Base-by-base conservation (phyloP, 2,888 invertebrate species). In the Ctena decussata region DNA sequence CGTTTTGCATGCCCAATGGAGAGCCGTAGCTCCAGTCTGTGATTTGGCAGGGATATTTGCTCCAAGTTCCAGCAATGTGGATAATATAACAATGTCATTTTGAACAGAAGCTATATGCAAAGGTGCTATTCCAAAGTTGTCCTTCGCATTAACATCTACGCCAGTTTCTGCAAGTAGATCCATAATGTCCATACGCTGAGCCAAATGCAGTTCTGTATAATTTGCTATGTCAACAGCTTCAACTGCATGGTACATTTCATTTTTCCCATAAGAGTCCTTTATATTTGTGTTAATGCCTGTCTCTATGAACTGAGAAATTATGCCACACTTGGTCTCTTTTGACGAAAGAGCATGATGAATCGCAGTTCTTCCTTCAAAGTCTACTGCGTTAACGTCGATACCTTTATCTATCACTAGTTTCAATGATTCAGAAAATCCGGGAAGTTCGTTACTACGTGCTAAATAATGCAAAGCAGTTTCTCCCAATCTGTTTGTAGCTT, bases 331-430 rank as follows among this genome's bases (percentile, higher is more conserved):
- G 18, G 74, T 74, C 27, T 75, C 65, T n/a, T 75, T 75, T 27
- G 80, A 74, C 24, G 44, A 69, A 44, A 74, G 15, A 21, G 74
- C 32, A n/a, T 80, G 74, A 70, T 80, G 80, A 8, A 80, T 44
- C 3, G 46, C 35, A 35, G 57, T 65, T 35, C 74, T 57, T n/a
- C 80, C 80, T 11, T 46, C 24, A 73, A 32, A 24, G 53, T 80
- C 80, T 65, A 49, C 35, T 18, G 35, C 69, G 24, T 75, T 53
- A 1, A 80, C 46, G 35, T 74, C 60, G 0, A 44, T 27, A 24
- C 75, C 75, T n/a, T n/a, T 35, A 1, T 74, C 69, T 12, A 74
- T 15, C 3, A 80, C 12, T 3, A 46, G 15, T 15, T 46, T 46
- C 21, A 46, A 46, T 5, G 46, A 46, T 21, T 46, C 46, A 3